A percentile compares a stretch with the other conserved stretches of the same genome.
Evolutionary conservation across 2,797 vertebrate species (phyloP).

Genomic region (Phalanger gymnotis): DNA sequence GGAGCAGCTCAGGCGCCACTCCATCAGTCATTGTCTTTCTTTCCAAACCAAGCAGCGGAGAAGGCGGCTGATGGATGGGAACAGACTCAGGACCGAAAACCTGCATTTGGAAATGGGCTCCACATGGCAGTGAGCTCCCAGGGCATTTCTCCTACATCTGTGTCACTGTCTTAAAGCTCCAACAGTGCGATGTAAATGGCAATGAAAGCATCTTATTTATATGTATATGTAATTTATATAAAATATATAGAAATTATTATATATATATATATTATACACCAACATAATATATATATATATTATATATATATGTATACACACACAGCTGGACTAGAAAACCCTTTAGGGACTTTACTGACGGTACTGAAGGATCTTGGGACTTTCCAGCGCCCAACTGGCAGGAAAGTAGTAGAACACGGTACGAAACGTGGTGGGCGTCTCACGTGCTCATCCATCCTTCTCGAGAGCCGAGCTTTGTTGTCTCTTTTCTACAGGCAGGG

Average conservation of each 20-base stretch:
- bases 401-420: slow-evolving; percentile 72
- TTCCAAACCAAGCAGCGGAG: slow-evolving; percentile 76
- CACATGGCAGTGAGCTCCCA: slow-evolving; percentile 66
- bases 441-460: slow-evolving; percentile 69
- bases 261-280: slow-evolving; percentile 84
- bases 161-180: slow-evolving; percentile 75
- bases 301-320: slow-evolving; percentile 27
- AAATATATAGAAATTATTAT: slow-evolving; percentile 88
- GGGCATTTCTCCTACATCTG: slow-evolving; percentile 77
- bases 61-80: slow-evolving; percentile 72
- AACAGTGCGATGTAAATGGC: slow-evolving; percentile 74
- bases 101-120: slow-evolving; percentile 67
- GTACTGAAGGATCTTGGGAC: slow-evolving; percentile 84
- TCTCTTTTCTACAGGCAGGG: slow-evolving; percentile 22
- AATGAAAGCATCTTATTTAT: slow-evolving; percentile 87
- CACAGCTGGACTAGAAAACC: slow-evolving; percentile 79
- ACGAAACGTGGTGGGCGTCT: slow-evolving; percentile 63
- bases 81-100: slow-evolving; percentile 70
- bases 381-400: slow-evolving; percentile 80
- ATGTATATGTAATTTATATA: slow-evolving; percentile 89
- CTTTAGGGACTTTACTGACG: slow-evolving; percentile 82
- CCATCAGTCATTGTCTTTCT: slow-evolving; percentile 84
- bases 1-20: slow-evolving; percentile 92
- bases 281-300: slow-evolving; percentile 85
- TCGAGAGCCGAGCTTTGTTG: slow-evolving; percentile 45